Evolutionary conservation across 2,113 vertebrate species (phyloP).

Genomic region (Aviceda subcristata): DNA sequence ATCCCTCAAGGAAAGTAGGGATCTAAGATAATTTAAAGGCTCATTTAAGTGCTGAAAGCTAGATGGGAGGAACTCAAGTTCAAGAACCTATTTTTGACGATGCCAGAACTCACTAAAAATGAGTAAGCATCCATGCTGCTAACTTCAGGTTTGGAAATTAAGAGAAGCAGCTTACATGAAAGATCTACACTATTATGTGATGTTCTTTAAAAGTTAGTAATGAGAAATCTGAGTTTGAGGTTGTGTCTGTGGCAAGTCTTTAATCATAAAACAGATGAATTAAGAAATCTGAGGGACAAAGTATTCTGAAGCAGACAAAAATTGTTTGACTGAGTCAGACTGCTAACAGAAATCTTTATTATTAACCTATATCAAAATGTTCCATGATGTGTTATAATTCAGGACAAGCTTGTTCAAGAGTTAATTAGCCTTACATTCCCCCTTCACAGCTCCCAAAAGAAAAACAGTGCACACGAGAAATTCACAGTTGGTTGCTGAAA

Average conservation of each 20-base stretch:
- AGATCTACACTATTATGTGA: not conserved
- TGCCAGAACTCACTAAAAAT: not conserved
- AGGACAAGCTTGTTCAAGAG: not conserved
- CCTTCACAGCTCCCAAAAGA: not conserved
- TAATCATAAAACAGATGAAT: not conserved
- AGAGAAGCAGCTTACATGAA: not conserved
- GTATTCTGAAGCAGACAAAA: not conserved
- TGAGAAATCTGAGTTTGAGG: not conserved
- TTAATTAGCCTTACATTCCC: not conserved
- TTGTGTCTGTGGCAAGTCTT: not conserved
- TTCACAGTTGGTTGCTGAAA: not conserved
- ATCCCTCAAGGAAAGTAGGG: not conserved
- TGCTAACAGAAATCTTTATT: not conserved
- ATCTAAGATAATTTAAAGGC: not conserved
- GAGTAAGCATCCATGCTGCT: not conserved
- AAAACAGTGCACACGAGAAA: not conserved
- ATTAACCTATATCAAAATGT: not conserved
- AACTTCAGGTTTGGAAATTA: not conserved
- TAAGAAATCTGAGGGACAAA: not conserved
- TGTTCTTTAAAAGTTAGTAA: not conserved
- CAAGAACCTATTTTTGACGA: not conserved
- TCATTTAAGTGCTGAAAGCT: not conserved
- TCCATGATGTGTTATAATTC: not conserved
- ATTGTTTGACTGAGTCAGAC: not conserved
- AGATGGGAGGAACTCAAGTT: not conserved